These are phyloP conservation scores for Phyllotis vaccarum DNA, from an alignment of 2,797 vertebrate genomes.

Conservation along the genomic window DNA sequence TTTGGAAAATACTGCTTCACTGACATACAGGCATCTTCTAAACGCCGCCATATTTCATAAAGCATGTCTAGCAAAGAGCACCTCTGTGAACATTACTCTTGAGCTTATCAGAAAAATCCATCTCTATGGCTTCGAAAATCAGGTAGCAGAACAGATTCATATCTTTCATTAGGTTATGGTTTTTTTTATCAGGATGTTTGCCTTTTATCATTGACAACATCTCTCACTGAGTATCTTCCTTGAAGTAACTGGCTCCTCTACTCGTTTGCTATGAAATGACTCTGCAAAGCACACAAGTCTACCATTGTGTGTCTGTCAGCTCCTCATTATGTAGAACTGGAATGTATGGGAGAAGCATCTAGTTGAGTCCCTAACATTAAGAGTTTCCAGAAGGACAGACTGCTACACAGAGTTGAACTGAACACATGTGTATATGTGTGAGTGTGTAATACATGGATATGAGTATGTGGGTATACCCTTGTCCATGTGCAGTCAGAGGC, in stretches of 20 bases:
- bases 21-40: background rate
- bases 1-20: conserved; percentile 38
- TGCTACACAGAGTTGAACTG: background rate
- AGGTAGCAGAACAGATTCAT: background rate
- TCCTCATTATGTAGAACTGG: background rate
- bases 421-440: background rate
- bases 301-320: background rate
- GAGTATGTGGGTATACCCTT: background rate
- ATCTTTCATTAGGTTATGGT: conserved; percentile 36
- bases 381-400: background rate
- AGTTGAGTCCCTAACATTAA: conserved; percentile 18
- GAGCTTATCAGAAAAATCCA: conserved; percentile 20
- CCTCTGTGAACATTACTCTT: background rate
- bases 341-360: background rate
- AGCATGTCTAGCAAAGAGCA: background rate
- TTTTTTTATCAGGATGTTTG: conserved; percentile 22
- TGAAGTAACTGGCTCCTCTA: background rate
- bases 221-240: background rate
- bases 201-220: conserved; percentile 35
- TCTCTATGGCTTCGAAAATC: background rate
- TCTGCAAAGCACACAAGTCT: background rate
- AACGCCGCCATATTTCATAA: conserved; percentile 47
- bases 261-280: background rate
- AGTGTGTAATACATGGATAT: too few species aligned
- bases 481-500: background rate